Base-by-base conservation (phyloP, 2,888 invertebrate genomes). In the Zelleria hepariella region DNA sequence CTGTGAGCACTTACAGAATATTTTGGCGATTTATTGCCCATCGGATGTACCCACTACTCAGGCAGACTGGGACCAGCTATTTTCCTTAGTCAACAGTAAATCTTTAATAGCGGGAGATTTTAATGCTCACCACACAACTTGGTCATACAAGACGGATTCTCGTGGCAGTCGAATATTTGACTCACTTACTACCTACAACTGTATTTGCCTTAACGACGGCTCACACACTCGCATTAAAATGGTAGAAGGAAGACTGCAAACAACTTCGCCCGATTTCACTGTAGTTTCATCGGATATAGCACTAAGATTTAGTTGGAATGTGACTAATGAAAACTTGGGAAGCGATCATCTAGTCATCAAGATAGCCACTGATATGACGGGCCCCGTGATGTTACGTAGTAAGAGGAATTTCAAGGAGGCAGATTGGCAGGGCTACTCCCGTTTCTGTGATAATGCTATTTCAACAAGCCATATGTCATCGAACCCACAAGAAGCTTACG, bases 181-280 rank as follows among this genome's bases (percentile, higher is more conserved):
- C 4, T 10, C 64, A 0, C 10, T 59, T 2, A 7, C 60, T 10
- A 64, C 64, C 7, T 26, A 58, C 27, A 42, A 60, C 15, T 63
- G 62, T 51, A 58, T 62, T 0, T 25, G 18, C 1, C 23, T 68
- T 2, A 68, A 68, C 54, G 58, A 65, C 24, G 64, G 65, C 2
- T 47, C 26, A 1, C 32, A 53, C 6, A 68, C 67, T 5, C 54
- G 65, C 18, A 48, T 64, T 5, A 59, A 53, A 48, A 21, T 63
- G n/a, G 62, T 63, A 2, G 59, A 63, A 27, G 53, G 55, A n/a
- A 2, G 24, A 7, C 10, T 65, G 0, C 65, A 63, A 26, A 7
- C 62, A 47, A 62, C 62, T 6, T 48, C 65, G 0, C 67, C 66
- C 0, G 66, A 67, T 59, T 47, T 67, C n/a, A 58, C 64, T 7